Percentiles rank a stretch among this genome's conserved stretches.
phyloP scores from a whole-genome alignment of 2,113 vertebrate genomes.

The Castor canadensis region DNA sequence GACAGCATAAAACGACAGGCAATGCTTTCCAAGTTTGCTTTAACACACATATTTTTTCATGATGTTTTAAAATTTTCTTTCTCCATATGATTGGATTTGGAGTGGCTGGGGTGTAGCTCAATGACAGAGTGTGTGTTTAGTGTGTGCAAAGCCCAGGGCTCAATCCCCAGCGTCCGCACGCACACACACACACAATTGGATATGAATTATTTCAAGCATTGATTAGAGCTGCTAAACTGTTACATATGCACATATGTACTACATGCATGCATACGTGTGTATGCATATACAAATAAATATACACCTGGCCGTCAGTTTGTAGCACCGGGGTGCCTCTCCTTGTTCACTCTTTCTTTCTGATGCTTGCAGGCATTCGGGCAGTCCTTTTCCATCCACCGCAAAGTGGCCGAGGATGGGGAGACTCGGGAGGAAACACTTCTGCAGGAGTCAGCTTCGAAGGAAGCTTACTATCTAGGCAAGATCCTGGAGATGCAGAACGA shows the following conservation, averaged over 20 bases:
- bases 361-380: conserved; percentile 94
- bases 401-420: conserved; percentile 97
- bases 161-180: too few species aligned
- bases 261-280: not conserved
- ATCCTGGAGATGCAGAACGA: conserved; percentile 95
- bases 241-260: too few species aligned
- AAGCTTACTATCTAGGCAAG: conserved; percentile 94
- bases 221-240: not conserved
- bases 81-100: not conserved
- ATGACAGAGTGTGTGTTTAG: not conserved
- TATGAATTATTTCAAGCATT: conserved; percentile 28
- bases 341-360: not conserved
- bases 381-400: conserved; percentile 97
- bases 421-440: conserved; percentile 95
- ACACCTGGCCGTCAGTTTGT: not conserved
- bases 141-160: not conserved
- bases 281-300: not conserved
- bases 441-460: conserved; percentile 96
- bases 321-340: not conserved
- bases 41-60: not conserved
- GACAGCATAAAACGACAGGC: not conserved
- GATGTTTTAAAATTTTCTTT: not conserved
- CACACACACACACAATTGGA: not conserved
- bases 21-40: conserved; percentile 2
- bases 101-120: not conserved